A percentile compares a stretch with the other conserved stretches of the same genome.
These are phyloP conservation scores for Alauda arvensis DNA, from an alignment of 2,797 vertebrate genomes.

Conservation along the genomic window DNA sequence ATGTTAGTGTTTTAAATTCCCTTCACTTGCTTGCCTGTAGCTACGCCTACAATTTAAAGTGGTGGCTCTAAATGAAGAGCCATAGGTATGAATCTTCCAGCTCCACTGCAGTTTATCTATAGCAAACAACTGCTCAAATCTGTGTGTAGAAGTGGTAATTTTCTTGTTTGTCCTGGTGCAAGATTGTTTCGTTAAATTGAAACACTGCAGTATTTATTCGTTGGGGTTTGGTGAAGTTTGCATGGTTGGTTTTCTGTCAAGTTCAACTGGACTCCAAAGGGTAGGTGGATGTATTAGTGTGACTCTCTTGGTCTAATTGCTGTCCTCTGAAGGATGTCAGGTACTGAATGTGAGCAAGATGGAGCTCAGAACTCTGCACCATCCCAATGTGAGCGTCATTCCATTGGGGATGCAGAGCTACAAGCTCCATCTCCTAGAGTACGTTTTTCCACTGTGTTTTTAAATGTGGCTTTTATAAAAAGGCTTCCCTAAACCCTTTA, in stretches of 20 bases:
- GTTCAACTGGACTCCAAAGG: neutral
- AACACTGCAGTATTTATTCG: neutral
- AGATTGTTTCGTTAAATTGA: neutral
- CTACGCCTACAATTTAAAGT: neutral
- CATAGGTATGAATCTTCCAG: neutral
- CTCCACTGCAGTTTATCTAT: neutral
- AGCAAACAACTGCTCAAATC: neutral
- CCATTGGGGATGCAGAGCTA: neutral
- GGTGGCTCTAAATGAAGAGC: neutral
- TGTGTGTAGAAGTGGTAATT: neutral
- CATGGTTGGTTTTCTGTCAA: neutral
- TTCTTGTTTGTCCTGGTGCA: neutral
- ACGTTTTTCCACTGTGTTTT: neutral
- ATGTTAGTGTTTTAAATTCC: neutral
- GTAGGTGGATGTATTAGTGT: accelerated
- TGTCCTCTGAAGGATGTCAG: neutral
- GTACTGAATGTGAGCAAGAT: neutral
- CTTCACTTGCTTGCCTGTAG: neutral
- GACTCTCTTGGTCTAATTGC: neutral
- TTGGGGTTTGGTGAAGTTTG: neutral
- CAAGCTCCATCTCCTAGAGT: neutral
- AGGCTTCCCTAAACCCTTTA: neutral
- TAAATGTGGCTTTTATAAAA: neutral
- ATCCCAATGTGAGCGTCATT: neutral
- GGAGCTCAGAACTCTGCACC: neutral